These are phyloP conservation scores for Sorex maritimensis DNA, from an alignment of 2,797 vertebrate species.

Conservation along the genomic window DNA sequence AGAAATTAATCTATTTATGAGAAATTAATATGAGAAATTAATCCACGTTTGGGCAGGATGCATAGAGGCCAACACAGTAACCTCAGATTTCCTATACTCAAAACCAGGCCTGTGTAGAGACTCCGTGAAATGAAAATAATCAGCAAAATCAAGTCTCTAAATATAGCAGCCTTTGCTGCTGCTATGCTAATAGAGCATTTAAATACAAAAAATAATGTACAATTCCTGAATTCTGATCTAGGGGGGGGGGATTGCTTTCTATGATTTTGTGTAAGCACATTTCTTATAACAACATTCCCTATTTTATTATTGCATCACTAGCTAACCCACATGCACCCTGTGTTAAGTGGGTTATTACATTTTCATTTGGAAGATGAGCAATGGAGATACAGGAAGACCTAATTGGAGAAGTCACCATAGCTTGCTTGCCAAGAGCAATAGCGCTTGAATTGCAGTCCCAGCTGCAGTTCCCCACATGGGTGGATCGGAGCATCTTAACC, in stretches of 20 bases:
- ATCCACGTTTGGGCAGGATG: not conserved
- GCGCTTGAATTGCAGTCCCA: not conserved
- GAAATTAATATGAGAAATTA: not conserved
- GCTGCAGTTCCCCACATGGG: not conserved
- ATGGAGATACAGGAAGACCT: not conserved
- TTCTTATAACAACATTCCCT: not conserved
- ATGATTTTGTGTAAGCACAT: not conserved
- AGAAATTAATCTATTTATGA: not conserved
- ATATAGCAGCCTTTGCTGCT: not conserved
- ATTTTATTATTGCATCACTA: not conserved
- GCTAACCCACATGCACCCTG: not conserved
- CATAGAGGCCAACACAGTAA: fast-evolving
- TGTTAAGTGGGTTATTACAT: not conserved
- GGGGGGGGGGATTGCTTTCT: not conserved
- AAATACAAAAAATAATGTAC: not conserved
- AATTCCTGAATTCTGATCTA: not conserved
- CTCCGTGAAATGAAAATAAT: conserved; percentile 32
- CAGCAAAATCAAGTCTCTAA: conserved; percentile 43
- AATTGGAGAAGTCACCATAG: not conserved
- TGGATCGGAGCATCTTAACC: not conserved
- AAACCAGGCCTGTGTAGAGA: not conserved
- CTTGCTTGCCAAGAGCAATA: conserved; percentile 29
- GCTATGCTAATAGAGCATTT: not conserved
- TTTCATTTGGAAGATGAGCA: conserved; percentile 44
- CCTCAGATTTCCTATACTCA: not conserved